Evolutionary conservation across 2,797 vertebrate species (phyloP), one percentile per base, ranked within the genome.

Genomic region (Pterois miles): DNA sequence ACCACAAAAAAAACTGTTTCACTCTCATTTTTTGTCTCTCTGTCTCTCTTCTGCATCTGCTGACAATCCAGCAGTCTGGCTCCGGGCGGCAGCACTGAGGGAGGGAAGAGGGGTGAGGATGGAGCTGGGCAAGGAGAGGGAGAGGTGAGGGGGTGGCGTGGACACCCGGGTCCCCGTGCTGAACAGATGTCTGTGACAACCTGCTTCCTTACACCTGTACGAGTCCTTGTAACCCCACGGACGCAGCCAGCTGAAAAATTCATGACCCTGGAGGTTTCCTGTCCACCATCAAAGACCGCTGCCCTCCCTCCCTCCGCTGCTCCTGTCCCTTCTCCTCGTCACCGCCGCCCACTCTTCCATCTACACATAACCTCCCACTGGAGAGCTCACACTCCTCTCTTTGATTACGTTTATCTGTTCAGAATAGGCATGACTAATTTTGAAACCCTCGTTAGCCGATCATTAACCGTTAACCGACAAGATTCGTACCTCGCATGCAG

Each of bases 151-250:
- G 54, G 62, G 48, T 7, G 74, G 80, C 34, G 23, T 1, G 78
- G 80, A 87, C 82, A 76, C 73, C 69, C 46, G 82, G 62, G 94
- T 93, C 89, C 92, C 93, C 13, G 64, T 92, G 89, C 93, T 75
- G 83, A 96, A 94, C 98, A 98, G 97, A 97, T 97, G 97, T 96
- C 95, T 82, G 89, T 65, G 76, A 92, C 97, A 95, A 96, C 97
- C 96, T 96, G 97, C 96, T 94, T 91, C 87, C 96, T 94, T 94
- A 88, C 97, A 97, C 96, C 97, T 98, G 97, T 94, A 94, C 89
- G 90, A 92, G 93, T 93, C 84, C 93, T 91, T 82, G 92, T 88
- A 86, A 93, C 95, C 95, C 91, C 38, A 54, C 64, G 53, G 90
- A 92, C 57, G 29, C 34, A 40, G 78, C 89, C 6, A n/a, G 58